Base-by-base conservation (phyloP, 2,888 invertebrate genomes). In the Lissonota sp. region DNA sequence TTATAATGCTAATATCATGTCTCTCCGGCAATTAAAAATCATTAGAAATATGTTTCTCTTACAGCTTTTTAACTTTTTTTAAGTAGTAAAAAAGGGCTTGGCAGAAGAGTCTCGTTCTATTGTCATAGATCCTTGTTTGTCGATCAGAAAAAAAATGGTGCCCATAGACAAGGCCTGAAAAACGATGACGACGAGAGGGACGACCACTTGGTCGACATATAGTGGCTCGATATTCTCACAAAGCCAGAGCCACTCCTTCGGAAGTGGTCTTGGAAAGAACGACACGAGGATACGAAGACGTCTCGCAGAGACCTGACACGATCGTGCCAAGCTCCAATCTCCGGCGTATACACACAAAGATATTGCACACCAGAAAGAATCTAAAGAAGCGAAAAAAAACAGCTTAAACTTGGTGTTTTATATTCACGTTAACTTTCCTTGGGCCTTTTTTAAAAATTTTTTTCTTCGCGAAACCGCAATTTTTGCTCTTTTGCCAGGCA, bases 171-270 rank as follows among this genome's bases (percentile, higher is more conserved):
- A 55, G 40, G 40, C 40, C 40, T 60, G 12, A 6, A 60, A 40
- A 40, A 60, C 10, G 26, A 79, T 26, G 39, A 53, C 53, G 42
- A 40, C 46, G 12, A 53, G 53, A 14, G 57, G 58, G 37, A 37
- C 40, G 14, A 14, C 58, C 55, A 42, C 66, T 60, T 78, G 55
- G 67, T 67, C 66, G 40, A 12, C 26, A 72, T 39, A 42, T 39
- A 42, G 51, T 66, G 69, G 58, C 80, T 71, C 71, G 75, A 72
- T 74, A 80, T 67, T 72, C 62, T 49, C 66, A 76, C 80, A 80
- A 80, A 80, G 75, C 66, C 60, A 12, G 67, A 71, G 80, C 67
- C 80, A 72, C 80, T 76, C 80, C 80, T 80, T 80, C 80, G 80
- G 80, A 76, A 76, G 80, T 80, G 67, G 72, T 74, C 67, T 37